Evolutionary conservation across 2,113 vertebrate species (phyloP), one percentile per base, ranked within the genome.

Genomic region (Lasiurus cinereus): DNA sequence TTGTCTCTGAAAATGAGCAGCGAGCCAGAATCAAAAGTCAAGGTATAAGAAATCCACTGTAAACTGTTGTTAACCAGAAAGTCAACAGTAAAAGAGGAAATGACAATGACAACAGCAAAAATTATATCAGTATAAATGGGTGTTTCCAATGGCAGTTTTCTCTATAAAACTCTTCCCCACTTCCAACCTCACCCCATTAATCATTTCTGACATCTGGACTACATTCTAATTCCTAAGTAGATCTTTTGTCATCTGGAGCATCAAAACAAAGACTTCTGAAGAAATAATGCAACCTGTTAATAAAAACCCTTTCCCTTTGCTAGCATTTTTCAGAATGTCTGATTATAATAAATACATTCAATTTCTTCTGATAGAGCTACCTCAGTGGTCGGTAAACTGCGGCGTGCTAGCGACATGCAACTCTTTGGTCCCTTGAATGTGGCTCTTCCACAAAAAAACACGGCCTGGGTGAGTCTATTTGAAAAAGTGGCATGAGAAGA

Each of bases 221-320:
- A 97, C 96, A 97, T 97, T 98, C 96, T 98, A 96, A 98, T 97
- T 98, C 97, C 94, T 98, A 96, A 98, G 84, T 89, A 98, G 96
- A 97, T 98, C 97, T 98, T 94, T 96, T 95, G 97, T 97, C 97
- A 97, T 96, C 56, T 95, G 78, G 80, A 97, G 96, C 98, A 98
- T 98, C 97, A 98, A 98, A 98, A 95, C 78, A 96, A 91, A 97
- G 6, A 50, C 56, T 97, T 95, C 67, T 70, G 80, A 88, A 96
- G 97, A 96, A 95, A 97, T 82, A 96, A 85, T 89, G 14, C 78
- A 97, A 73, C 79, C 73, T 94, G 90, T 90, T 96, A 97, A 96
- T 90, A 43, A 36, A 91, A 96, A 96, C n/a, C 16, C 33, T 46
- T 96, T 46, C 52, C 39, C n/a, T 97, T 97, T 97, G 92, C 96